Evolutionary conservation across 2,113 vertebrate species (phyloP).

Genomic region (Crocuta crocuta): DNA sequence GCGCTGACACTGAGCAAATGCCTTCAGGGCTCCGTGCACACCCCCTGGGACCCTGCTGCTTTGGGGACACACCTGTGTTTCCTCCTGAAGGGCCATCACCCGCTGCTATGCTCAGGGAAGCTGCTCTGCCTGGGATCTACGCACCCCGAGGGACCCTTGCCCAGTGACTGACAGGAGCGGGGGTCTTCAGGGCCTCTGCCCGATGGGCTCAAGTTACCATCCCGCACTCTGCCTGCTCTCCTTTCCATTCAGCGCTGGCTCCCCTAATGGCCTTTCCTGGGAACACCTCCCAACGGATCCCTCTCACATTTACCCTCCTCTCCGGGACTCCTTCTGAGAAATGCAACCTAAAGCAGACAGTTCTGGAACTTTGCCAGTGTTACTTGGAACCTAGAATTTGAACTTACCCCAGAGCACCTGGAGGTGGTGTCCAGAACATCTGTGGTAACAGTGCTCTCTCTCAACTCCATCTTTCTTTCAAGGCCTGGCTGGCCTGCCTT

Average conservation of each 20-base stretch:
- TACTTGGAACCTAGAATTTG: background rate
- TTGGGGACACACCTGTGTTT: background rate
- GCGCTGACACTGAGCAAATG: accelerated
- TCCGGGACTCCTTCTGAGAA: background rate
- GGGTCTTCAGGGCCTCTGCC: background rate
- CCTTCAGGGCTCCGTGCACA: accelerated
- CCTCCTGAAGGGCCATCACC: background rate
- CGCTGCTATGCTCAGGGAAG: accelerated
- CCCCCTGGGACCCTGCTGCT: too few relatives aligned
- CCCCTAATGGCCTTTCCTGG: background rate
- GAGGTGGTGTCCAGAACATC: background rate
- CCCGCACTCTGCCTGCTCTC: background rate
- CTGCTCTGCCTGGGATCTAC: background rate
- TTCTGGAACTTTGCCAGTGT: too few relatives aligned
- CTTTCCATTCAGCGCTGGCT: background rate
- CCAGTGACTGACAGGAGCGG: background rate
- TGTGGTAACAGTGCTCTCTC: too few relatives aligned
- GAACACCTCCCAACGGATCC: background rate
- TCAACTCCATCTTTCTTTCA: background rate
- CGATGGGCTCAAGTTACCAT: too few relatives aligned
- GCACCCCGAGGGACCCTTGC: background rate
- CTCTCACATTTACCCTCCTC: too few relatives aligned
- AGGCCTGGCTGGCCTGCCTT: accelerated
- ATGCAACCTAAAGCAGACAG: too few relatives aligned
- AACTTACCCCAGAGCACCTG: background rate